These are phyloP conservation scores for Solen grandis DNA, from an alignment of 1,140 invertebrate species.

Conservation along the genomic window DNA sequence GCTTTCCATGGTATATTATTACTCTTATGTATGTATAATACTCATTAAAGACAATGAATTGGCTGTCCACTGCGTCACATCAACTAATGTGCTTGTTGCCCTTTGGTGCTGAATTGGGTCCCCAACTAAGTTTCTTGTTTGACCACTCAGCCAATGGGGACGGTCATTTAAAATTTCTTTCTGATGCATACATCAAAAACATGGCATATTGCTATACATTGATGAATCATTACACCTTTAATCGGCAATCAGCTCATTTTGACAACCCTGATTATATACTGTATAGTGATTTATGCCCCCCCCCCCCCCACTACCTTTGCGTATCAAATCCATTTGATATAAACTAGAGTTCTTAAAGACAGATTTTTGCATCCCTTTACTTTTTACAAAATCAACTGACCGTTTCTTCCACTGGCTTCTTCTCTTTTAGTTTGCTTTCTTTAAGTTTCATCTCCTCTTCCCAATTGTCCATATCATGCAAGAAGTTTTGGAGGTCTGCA, in stretches of 20 bases:
- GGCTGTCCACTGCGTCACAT: not conserved
- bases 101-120: not conserved
- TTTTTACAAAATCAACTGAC: constrained; percentile 39
- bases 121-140: not conserved
- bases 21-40: not conserved
- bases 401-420: constrained; percentile 53
- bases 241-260: not conserved
- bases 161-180: too few relatives aligned
- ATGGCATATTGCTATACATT: too few relatives aligned
- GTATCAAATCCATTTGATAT: not conserved
- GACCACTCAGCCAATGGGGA: too few relatives aligned
- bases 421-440: constrained; percentile 84
- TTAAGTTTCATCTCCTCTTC: constrained; percentile 91
- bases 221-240: not conserved
- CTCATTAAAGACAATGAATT: not conserved
- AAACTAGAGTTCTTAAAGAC: not conserved
- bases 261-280: not conserved
- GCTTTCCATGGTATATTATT: not conserved
- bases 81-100: not conserved
- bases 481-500: constrained; percentile 86
- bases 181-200: too few relatives aligned
- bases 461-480: constrained; percentile 91
- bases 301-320: not conserved
- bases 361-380: not conserved
- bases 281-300: too few relatives aligned